phyloP scores from a whole-genome alignment of 2,888 invertebrate genomes.

The Tinea pellionella region DNA sequence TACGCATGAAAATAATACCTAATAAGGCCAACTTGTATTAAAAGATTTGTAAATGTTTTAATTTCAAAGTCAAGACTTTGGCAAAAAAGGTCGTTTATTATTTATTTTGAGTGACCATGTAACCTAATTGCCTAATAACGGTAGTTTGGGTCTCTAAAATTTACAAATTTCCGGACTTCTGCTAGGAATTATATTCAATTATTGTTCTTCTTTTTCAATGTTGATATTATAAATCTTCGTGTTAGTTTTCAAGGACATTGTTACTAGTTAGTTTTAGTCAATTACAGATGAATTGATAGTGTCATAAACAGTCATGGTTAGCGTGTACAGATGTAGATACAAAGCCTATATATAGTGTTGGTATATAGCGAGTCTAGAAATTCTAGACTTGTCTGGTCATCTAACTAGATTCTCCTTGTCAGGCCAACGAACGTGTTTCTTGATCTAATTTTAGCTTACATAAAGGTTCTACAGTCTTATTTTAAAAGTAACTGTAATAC shows the following conservation, averaged over 20 bases:
- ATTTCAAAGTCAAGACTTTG: conserved; percentile 11
- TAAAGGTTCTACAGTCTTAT: neutral
- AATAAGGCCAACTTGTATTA: neutral
- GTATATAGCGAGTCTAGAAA: neutral
- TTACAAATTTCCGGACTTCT: neutral
- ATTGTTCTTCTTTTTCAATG: neutral
- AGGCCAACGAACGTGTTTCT: conserved; percentile 11
- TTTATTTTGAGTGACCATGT: conserved; percentile 6
- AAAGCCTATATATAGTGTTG: neutral
- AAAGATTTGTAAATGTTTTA: conserved; percentile 4
- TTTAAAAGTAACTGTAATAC: conserved; percentile 9
- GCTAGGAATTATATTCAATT: neutral
- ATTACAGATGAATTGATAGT: neutral
- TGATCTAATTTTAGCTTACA: conserved; percentile 12
- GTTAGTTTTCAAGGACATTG: neutral
- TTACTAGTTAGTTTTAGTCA: neutral
- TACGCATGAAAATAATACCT: neutral
- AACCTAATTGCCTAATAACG: conserved; percentile 11
- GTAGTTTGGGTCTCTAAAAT: neutral
- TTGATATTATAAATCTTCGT: neutral
- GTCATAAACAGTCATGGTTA: neutral
- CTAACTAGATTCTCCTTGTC: conserved; percentile 5
- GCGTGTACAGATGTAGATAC: neutral
- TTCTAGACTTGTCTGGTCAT: conserved; percentile 13
- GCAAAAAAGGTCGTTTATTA: conserved; percentile 6